phyloP scores from a whole-genome alignment of 1,140 invertebrate genomes.

The Drosophila burlai region DNA sequence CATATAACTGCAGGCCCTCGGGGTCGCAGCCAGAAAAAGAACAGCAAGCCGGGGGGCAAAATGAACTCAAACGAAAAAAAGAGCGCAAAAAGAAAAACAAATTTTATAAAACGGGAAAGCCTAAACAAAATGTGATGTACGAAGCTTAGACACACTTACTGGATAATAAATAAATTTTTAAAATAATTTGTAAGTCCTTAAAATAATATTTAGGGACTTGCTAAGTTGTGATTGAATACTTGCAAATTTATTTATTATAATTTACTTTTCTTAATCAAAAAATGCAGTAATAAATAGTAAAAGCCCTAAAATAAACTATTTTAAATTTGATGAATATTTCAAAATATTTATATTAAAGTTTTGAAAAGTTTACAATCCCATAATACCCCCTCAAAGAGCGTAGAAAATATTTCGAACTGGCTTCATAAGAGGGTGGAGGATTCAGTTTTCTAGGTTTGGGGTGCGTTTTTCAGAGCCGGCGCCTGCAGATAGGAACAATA shows the following conservation, averaged over 20 bases:
- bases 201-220: background rate
- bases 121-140: accelerated
- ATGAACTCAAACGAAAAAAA: constrained; percentile 73
- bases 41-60: constrained; percentile 50
- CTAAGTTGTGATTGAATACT: background rate
- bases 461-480: constrained; percentile 54
- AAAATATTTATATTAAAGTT: background rate
- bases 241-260: background rate
- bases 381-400: constrained; percentile 4
- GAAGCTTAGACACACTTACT: background rate
- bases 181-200: background rate
- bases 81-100: constrained; percentile 50
- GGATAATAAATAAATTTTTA: background rate
- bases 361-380: background rate
- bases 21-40: constrained; percentile 37
- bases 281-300: background rate
- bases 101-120: constrained; percentile 52
- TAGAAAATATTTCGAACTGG: constrained; percentile 31
- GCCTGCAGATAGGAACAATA: constrained; percentile 83
- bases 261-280: background rate
- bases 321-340: background rate
- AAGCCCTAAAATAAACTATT: accelerated
- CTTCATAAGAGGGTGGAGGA: constrained; percentile 42
- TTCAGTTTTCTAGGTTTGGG: constrained; percentile 54
- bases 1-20: constrained; percentile 69